Percentiles rank a stretch among this genome's conserved stretches.
These are phyloP conservation scores for Trachelipus rathkii DNA, from an alignment of 1,140 invertebrate genomes.

Conservation along the genomic window DNA sequence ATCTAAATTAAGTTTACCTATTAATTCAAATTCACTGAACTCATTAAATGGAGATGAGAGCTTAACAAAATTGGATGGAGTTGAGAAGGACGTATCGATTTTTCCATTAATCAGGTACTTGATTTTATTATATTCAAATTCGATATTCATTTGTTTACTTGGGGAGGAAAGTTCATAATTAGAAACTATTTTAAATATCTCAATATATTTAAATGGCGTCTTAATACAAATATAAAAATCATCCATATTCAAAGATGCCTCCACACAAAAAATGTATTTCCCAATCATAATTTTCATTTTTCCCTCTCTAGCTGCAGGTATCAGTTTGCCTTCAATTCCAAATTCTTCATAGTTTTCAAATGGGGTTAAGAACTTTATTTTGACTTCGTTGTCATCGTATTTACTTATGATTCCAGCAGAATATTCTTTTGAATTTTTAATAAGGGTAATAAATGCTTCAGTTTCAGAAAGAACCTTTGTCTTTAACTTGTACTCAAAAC, in stretches of 20 bases:
- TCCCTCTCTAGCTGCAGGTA: conserved; percentile 10
- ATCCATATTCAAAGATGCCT: conserved; percentile 14
- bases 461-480: not conserved
- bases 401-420: not conserved
- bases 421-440: not conserved
- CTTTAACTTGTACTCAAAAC: not conserved
- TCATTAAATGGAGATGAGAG: conserved; percentile 21
- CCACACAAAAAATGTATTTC: conserved; percentile 9
- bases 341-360: conserved; percentile 27
- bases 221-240: conserved; percentile 28
- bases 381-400: not conserved
- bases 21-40: conserved; percentile 2
- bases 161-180: not conserved
- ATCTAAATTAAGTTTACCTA: conserved; percentile 23
- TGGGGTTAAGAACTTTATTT: conserved; percentile 29
- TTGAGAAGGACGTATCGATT: not conserved
- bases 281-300: conserved; percentile 28
- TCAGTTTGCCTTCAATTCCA: conserved; percentile 24
- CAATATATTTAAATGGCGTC: conserved; percentile 31
- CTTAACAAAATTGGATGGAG: conserved; percentile 16
- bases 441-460: conserved; percentile 3
- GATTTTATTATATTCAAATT: conserved; percentile 7
- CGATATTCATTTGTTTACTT: not conserved
- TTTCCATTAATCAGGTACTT: not conserved
- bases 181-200: conserved; percentile 18